phyloP scores from a whole-genome alignment of 2,113 vertebrate genomes.

The Ailuropoda melanoleuca region DNA sequence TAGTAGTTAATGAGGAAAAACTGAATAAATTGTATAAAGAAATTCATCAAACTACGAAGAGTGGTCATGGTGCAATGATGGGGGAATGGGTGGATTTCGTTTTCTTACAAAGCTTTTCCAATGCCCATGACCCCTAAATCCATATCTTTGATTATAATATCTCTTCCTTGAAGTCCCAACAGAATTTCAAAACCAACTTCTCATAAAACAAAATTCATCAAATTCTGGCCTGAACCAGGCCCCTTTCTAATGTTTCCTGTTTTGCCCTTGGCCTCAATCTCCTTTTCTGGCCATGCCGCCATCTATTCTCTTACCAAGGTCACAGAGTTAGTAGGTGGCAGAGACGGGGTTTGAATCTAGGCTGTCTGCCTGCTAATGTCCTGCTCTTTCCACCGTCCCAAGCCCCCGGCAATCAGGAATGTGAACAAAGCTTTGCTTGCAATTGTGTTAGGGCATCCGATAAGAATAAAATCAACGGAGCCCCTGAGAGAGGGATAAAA shows the following conservation, averaged over 20 bases:
- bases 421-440: neutral
- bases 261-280: neutral
- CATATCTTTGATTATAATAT: neutral
- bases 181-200: constrained; percentile 10
- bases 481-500: constrained; percentile 21
- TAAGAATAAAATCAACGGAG: neutral
- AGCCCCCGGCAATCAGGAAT: neutral
- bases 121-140: neutral
- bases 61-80: neutral
- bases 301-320: neutral
- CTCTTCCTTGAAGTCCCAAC: neutral
- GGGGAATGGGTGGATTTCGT: neutral
- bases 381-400: neutral
- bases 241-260: neutral
- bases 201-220: neutral
- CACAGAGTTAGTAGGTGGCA: neutral
- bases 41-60: neutral
- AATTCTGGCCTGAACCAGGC: neutral
- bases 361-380: neutral
- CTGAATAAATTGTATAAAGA: neutral
- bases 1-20: neutral
- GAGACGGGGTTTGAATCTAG: neutral
- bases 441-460: neutral
- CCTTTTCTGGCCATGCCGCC: neutral
- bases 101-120: neutral